phyloP scores from a whole-genome alignment of 2,113 vertebrate genomes.

The Sus scrofa region T2T-Sscrofa CM000817.6:67844501-67845000 shows the following conservation, averaged over 20 bases:
- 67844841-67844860: neutral
- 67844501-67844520: neutral
- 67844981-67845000: neutral
- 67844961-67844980: neutral
- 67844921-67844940: neutral
- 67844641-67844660: constrained; percentile 52
- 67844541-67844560: neutral
- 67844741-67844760: constrained; percentile 78
- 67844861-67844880: neutral
- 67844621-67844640: constrained; percentile 67
- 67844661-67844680: neutral
- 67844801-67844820: too few species aligned
- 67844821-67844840: neutral
- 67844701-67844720: neutral
- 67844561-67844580: neutral
- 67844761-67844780: constrained; percentile 52
- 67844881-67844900: neutral
- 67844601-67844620: constrained; percentile 82
- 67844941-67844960: constrained; percentile 73
- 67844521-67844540: neutral
- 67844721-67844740: constrained; percentile 81
- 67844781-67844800: neutral
- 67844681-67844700: too few species aligned
- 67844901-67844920: neutral
- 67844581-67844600: neutral